phyloP scores from a whole-genome alignment of 2,888 invertebrate genomes.

The Sylvicola fuscatus region DNA sequence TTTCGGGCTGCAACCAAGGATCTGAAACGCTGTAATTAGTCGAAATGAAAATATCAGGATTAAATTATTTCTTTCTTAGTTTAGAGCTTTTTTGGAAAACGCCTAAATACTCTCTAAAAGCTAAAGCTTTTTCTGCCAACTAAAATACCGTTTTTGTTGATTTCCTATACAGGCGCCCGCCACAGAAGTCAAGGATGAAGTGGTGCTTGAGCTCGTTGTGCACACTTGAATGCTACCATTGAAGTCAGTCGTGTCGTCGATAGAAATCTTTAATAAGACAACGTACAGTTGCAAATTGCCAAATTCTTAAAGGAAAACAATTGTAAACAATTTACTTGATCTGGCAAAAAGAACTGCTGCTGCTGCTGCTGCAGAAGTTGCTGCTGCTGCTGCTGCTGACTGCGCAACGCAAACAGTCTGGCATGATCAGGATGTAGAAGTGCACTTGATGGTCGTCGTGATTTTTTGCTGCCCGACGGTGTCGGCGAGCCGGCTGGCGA shows the following conservation, averaged over 20 bases:
- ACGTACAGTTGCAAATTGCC: background rate
- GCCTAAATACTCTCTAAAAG: too few species aligned
- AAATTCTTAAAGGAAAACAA: background rate
- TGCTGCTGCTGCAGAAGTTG: constrained; percentile 12
- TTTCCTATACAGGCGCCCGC: constrained; percentile 21
- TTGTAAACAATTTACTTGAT: constrained; percentile 13
- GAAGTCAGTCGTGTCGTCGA: constrained; percentile 27
- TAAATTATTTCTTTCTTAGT: background rate
- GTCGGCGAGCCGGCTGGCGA: constrained; percentile 24
- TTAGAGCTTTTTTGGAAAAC: too few species aligned
- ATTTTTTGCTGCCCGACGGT: constrained; percentile 14
- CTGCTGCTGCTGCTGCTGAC: constrained; percentile 14
- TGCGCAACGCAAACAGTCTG: constrained; percentile 29
- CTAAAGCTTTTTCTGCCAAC: too few species aligned
- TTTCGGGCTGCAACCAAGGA: constrained; percentile 25
- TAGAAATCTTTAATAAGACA: constrained; percentile 14
- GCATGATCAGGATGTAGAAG: constrained; percentile 51
- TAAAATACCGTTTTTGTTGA: background rate
- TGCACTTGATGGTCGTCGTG: constrained; percentile 33
- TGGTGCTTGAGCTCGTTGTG: constrained; percentile 33
- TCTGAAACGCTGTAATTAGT: constrained; percentile 15
- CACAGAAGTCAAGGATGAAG: constrained; percentile 34
- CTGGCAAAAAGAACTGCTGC: constrained; percentile 19
- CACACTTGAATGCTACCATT: constrained; percentile 23
- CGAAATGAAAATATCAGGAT: too few species aligned